Base-by-base conservation (phyloP, 1,140 invertebrate species). In the Drosophila takahashii region DNA sequence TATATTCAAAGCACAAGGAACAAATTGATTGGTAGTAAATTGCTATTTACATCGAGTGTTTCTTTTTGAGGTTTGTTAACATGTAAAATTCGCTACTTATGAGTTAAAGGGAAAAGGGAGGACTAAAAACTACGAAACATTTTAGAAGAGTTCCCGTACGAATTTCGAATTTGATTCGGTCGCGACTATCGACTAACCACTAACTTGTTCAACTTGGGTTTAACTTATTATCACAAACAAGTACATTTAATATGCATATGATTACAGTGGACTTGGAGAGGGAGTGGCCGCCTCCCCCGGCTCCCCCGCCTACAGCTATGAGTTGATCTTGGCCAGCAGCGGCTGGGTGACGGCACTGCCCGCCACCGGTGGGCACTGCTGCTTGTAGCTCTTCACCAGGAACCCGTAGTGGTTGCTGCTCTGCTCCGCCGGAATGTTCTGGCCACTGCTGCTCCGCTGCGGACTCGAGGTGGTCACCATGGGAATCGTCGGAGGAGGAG, bases 211-310 rank as follows among this genome's bases (percentile, higher is more conserved):
- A 86, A 85, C 62, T 78, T 70, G 81, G 77, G 58, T 78, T 86
- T 86, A 86, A 87, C 65, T 66, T 81, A 85, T 81, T 85, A 85
- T 87, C 84, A 87, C 84, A 87, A 84, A 87, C 67, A 81, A 87
- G 79, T 89, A 89, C 72, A 87, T 65, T 67, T 89, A 89, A 83
- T 83, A 77, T 79, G 79, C 76, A 77, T 32, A 50, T 67, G 67
- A 67, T 70, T 56, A 74, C 37, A 56, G 16, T 36, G 60, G 22
- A 22, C 22, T 22, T 22, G 22, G 11, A 13, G 60, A 41, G 42
- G n/a, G 22, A 29, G 29, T n/a, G n/a, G n/a, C n/a, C n/a, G n/a
- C n/a, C n/a, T n/a, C 26, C 32, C 15, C 26, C 32, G 18, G 2
- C 44, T 44, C 72, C 27, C 57, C 51, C 15, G 36, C 60, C 78